Percentiles rank a stretch among this genome's conserved stretches.
phyloP scores from a whole-genome alignment of 2,888 invertebrate genomes.

The Meteorus cinctellus region DNA sequence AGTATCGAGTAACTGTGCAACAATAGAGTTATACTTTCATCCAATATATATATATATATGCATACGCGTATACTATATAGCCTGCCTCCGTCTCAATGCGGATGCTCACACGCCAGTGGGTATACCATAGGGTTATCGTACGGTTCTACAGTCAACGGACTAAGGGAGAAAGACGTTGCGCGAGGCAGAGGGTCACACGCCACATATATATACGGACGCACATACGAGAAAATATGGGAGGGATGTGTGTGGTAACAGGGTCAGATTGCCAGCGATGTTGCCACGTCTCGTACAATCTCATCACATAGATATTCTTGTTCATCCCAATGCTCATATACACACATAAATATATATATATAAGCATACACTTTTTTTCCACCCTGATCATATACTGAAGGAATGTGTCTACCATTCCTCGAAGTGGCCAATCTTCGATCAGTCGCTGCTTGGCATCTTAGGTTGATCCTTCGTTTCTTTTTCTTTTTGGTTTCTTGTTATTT shows the following conservation, averaged over 20 bases:
- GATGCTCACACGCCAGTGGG: conserved; percentile 27
- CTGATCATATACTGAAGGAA: not conserved
- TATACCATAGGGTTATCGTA: conserved; percentile 11
- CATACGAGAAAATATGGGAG: conserved; percentile 46
- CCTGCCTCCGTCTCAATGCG: conserved; percentile 8
- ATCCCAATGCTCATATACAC: not conserved
- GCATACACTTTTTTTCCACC: not conserved
- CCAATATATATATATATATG: not conserved
- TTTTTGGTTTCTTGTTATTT: not conserved
- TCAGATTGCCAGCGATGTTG: conserved; percentile 60
- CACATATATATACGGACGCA: conserved; percentile 16
- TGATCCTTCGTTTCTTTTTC: not conserved
- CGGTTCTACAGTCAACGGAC: not conserved
- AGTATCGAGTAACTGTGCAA: conserved; percentile 1
- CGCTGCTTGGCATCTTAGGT: not conserved
- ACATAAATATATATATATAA: not conserved
- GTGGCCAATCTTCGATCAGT: conserved; percentile 17
- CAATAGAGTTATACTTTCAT: not conserved
- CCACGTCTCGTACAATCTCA: conserved; percentile 40
- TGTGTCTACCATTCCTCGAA: conserved; percentile 10
- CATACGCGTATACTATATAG: not conserved
- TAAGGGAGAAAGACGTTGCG: conserved; percentile 12
- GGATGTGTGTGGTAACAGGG: conserved; percentile 54
- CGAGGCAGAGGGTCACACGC: conserved; percentile 36
- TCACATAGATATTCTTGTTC: not conserved